phyloP scores from a whole-genome alignment of 1,140 invertebrate species.

The Hypsibius dujardini region DNA sequence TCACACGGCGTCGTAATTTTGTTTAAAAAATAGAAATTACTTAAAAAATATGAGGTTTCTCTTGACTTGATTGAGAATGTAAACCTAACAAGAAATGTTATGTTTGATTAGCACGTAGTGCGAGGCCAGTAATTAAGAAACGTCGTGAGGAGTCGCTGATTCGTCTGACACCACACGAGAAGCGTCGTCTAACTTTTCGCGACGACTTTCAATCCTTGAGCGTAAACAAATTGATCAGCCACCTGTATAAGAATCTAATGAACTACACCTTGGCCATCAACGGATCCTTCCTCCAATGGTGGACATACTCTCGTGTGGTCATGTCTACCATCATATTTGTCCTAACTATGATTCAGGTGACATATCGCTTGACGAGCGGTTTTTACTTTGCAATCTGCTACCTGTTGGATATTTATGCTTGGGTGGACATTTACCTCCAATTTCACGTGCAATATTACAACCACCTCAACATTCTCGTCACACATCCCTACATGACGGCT shows the following conservation, averaged over 20 bases:
- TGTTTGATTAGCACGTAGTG: too few species aligned
- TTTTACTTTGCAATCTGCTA: background rate
- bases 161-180: too few species aligned
- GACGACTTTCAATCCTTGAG: too few species aligned
- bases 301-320: background rate
- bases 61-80: too few species aligned
- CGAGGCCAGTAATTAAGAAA: too few species aligned
- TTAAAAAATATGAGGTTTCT: too few species aligned
- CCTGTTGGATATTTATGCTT: background rate
- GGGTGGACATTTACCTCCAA: background rate
- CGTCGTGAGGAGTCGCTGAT: too few species aligned
- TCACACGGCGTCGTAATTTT: too few species aligned
- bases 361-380: background rate
- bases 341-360: background rate
- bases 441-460: background rate
- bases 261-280: background rate
- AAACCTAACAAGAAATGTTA: too few species aligned
- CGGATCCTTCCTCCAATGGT: background rate
- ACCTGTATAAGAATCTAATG: background rate
- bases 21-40: too few species aligned
- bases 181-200: too few species aligned
- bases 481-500: constrained; percentile 4
- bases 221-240: too few species aligned
- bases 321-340: background rate
- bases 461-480: background rate